Evolutionary conservation across 2,888 invertebrate genomes (phyloP).

Genomic region (Alsophila aescularia): DNA sequence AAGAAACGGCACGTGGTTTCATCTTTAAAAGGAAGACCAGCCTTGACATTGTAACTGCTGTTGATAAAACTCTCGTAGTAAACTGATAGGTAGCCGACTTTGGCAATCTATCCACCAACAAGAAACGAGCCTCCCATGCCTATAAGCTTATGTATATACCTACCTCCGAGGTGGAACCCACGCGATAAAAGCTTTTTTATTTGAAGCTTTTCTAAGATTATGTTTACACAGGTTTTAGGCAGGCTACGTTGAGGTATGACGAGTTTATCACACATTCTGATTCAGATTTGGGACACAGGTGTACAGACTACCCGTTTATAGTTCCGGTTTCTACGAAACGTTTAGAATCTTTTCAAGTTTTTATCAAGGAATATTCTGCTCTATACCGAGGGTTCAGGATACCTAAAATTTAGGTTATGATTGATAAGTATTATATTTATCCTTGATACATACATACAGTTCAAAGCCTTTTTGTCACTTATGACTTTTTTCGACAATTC

Average conservation of each 20-base stretch:
- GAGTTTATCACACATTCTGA: neutral
- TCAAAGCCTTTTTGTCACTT: slow-evolving; percentile 62
- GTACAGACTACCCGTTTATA: neutral
- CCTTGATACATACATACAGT: slow-evolving; percentile 76
- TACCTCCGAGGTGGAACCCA: slow-evolving; percentile 8
- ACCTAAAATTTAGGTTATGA: neutral
- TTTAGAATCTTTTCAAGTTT: too few relatives aligned
- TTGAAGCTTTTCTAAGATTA: too few relatives aligned
- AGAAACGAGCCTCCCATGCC: slow-evolving; percentile 12
- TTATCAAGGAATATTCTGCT: too few relatives aligned
- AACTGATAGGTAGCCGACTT: slow-evolving; percentile 24
- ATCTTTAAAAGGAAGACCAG: slow-evolving; percentile 10
- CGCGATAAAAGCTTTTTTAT: slow-evolving; percentile 1
- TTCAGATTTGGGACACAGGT: neutral
- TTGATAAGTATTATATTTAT: slow-evolving; percentile 25
- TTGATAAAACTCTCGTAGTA: slow-evolving; percentile 4
- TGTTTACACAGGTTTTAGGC: neutral
- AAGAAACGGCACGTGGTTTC: slow-evolving; percentile 16
- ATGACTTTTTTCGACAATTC: slow-evolving; percentile 56
- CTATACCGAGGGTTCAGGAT: too few relatives aligned
- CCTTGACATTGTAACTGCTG: slow-evolving; percentile 36
- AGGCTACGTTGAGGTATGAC: neutral
- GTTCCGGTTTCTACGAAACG: too few relatives aligned
- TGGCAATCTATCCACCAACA: slow-evolving; percentile 31
- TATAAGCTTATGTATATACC: neutral